Conservation (phyloP, 2,797 vertebrate species). For the Pachyuromys duprasi region DNA sequence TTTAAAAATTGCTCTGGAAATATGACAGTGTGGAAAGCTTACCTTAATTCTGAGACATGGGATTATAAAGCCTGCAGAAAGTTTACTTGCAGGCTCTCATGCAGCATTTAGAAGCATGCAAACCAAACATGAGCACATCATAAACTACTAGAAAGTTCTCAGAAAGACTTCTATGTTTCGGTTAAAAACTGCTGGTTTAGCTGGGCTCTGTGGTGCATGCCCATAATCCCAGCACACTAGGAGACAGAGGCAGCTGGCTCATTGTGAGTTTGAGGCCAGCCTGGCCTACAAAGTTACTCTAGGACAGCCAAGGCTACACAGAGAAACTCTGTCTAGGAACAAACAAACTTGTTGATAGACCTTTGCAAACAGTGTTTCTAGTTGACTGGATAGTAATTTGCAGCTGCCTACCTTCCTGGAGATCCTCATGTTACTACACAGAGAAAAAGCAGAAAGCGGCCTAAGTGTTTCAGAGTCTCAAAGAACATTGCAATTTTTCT, state of each 20-base stretch:
- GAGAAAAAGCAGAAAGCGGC: not conserved
- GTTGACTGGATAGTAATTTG: not conserved
- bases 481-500: not conserved
- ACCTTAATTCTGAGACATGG: not conserved
- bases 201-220: no score
- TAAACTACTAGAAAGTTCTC: not conserved
- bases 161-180: not conserved
- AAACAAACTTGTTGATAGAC: not conserved
- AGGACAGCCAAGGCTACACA: no score
- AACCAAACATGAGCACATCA: not conserved
- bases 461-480: not conserved
- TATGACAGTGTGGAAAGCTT: not conserved
- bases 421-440: not conserved
- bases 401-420: not conserved
- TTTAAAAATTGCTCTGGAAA: not conserved
- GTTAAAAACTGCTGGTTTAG: not conserved
- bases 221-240: no score
- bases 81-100: not conserved
- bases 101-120: not conserved
- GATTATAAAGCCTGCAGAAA: not conserved
- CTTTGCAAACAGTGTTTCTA: not conserved
- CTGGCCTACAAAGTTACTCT: no score
- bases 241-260: no score
- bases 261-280: no score
- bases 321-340: no score